Percentiles rank a stretch among this genome's conserved stretches.
These are phyloP conservation scores for Drosophila atripex DNA, from an alignment of 2,888 invertebrate genomes.

Conservation along the genomic window DNA sequence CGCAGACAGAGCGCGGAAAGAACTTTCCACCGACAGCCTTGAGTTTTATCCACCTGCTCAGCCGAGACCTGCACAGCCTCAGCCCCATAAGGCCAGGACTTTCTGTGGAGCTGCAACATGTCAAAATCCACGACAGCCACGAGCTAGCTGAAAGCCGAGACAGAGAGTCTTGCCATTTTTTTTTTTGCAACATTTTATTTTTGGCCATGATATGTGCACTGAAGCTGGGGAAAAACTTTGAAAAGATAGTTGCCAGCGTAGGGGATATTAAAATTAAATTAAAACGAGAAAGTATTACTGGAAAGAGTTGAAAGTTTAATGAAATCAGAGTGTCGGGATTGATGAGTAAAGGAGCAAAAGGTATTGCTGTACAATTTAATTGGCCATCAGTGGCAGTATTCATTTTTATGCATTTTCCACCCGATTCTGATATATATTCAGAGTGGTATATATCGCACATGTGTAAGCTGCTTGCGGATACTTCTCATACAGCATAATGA, in stretches of 20 bases:
- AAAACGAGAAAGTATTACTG: slow-evolving; percentile 54
- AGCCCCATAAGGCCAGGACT: too few species aligned
- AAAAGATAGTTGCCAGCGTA: slow-evolving; percentile 14
- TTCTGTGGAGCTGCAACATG: slow-evolving; percentile 55
- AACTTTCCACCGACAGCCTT: slow-evolving; percentile 36
- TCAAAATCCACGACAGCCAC: slow-evolving; percentile 57
- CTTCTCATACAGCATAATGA: slow-evolving; percentile 62
- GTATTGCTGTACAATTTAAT: slow-evolving; percentile 15
- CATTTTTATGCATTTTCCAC: not conserved
- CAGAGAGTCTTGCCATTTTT: slow-evolving; percentile 37
- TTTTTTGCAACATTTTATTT: slow-evolving; percentile 20
- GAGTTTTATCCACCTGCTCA: slow-evolving; percentile 13
- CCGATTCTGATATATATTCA: slow-evolving; percentile 11
- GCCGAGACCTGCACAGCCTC: not conserved
- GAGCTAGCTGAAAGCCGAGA: slow-evolving; percentile 38
- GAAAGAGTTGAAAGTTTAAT: slow-evolving; percentile 25
- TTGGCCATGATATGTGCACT: slow-evolving; percentile 30
- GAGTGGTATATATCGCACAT: slow-evolving; percentile 18
- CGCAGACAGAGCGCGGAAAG: slow-evolving; percentile 32
- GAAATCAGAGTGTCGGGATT: slow-evolving; percentile 19
- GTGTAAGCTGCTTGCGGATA: slow-evolving; percentile 38
- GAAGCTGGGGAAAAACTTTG: slow-evolving; percentile 50
- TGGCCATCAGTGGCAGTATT: slow-evolving; percentile 17
- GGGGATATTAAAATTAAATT: slow-evolving; percentile 60
- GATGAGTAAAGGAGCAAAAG: not conserved